Base-by-base conservation (phyloP, 2,888 invertebrate genomes). In the Oscheius sp. region DNA sequence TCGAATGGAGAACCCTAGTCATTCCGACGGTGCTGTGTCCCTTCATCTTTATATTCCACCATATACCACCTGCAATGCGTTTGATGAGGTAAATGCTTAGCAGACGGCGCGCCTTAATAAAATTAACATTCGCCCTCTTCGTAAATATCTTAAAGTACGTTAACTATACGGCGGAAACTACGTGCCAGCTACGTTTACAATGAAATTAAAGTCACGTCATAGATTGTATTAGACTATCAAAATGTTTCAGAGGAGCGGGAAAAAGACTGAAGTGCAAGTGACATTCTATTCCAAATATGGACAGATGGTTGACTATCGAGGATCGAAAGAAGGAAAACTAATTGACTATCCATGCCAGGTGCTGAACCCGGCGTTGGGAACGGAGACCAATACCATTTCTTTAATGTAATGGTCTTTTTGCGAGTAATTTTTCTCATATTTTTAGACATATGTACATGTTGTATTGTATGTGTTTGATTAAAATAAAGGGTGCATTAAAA, bases 21-120 rank as follows among this genome's bases (percentile, higher is more conserved):
- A 94, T 85, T 91, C 92, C 0, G 93, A 95, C 84, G 90, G 91
- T 0, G 92, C 95, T 0, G 92, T 96, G 0, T 94, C 94, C 5
- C 89, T 98, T 28, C 98, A 98, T 86, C 90, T 98, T 2, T 98
- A 98, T 88, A 93, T 93, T 78, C 98, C 95, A 0, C 95, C 95
- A 0, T 97, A 94, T 86, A 90, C 91, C 79, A 89, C 90, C 74
- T 98, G 97, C 87, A 90, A 91, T 32, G 91, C 94, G 32, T 98
- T 97, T 86, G 95, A 97, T 85, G 92, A 94, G 84, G 91, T 91
- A 77, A 57, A 22, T 32, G n/a, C 47, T 2, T 54, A 47, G 22
- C 47, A 47, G 47, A 47, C 47, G 47, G 36, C 36, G 36, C 14
- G n/a, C n/a, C 36, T 8, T 9, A 14, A 36, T 36, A 9, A 14